These are phyloP conservation scores for Heptranchias perlo DNA, from an alignment of 2,113 vertebrate species.

Conservation along the genomic window DNA sequence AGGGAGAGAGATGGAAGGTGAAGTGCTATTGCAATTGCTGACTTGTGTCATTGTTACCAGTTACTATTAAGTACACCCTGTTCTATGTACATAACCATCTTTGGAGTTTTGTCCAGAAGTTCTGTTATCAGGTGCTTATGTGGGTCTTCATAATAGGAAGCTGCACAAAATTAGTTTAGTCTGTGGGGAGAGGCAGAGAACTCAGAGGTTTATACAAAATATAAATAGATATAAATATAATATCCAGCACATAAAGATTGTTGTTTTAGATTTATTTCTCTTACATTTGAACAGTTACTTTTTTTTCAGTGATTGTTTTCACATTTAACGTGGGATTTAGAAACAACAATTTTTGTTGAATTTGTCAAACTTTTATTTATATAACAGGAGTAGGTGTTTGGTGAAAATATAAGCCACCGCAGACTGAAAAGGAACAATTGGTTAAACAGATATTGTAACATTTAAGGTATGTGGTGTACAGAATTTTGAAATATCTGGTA, in stretches of 20 bases:
- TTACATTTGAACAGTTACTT: neutral
- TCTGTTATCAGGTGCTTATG: neutral
- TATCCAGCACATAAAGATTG: neutral
- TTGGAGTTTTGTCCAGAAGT: neutral
- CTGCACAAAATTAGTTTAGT: neutral
- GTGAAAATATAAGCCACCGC: neutral
- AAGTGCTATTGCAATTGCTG: neutral
- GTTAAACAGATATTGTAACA: neutral
- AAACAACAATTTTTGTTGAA: too few relatives aligned
- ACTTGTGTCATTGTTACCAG: neutral
- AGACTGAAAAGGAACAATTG: neutral
- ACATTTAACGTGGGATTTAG: neutral
- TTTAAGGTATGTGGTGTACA: too few relatives aligned
- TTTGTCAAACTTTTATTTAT: neutral
- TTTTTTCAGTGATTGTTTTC: neutral
- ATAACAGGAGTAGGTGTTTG: neutral
- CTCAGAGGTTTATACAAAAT: neutral
- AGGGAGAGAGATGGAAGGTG: neutral
- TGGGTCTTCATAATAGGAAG: neutral
- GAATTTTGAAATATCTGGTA: too few relatives aligned
- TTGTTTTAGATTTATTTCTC: neutral
- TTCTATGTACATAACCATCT: neutral
- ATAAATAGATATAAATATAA: neutral
- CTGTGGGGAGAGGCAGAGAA: neutral
- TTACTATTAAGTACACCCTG: neutral